These are phyloP conservation scores for Coreoperca whiteheadi DNA, from an alignment of 2,113 vertebrate genomes.

Conservation along the genomic window DNA sequence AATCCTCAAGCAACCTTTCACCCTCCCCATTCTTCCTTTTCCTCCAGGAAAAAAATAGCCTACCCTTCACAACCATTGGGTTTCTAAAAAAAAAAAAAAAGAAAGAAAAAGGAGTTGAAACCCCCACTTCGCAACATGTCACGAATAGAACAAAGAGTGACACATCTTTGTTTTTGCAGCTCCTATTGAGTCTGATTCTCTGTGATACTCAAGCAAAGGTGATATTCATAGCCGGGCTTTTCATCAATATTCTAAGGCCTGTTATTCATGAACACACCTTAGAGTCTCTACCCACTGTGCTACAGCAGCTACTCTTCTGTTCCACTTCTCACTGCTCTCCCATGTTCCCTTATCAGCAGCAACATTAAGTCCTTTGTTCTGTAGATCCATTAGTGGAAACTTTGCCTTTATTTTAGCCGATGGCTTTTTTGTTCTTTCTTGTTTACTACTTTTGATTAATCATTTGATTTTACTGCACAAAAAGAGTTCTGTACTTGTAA, in stretches of 20 bases:
- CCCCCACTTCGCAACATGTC: slow-evolving; percentile 22
- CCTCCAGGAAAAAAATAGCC: slow-evolving; percentile 18
- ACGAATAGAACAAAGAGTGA: slow-evolving; percentile 23
- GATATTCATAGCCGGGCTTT: slow-evolving; percentile 41
- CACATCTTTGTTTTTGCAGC: neutral
- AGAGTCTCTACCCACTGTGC: neutral
- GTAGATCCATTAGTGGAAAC: neutral
- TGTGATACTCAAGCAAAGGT: slow-evolving; percentile 13
- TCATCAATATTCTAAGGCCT: neutral
- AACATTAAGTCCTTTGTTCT: neutral
- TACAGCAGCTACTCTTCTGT: slow-evolving; percentile 5
- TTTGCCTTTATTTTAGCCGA: neutral
- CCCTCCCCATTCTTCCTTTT: slow-evolving; percentile 54
- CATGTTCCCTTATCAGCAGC: neutral
- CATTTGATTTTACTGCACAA: too few species aligned
- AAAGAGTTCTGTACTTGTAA: too few species aligned
- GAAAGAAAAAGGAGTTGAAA: neutral
- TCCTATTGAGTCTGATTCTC: slow-evolving; percentile 20
- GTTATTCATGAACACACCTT: slow-evolving; percentile 32
- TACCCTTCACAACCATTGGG: slow-evolving; percentile 1
- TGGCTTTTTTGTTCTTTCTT: neutral
- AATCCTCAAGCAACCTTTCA: slow-evolving; percentile 63
- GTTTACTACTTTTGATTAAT: neutral
- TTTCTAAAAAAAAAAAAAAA: slow-evolving; percentile 27
- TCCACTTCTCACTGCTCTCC: slow-evolving; percentile 10